Percentiles rank a stretch among this genome's conserved stretches.
Conservation (phyloP, 2,797 vertebrate species). For the Siniperca undulata region DNA sequence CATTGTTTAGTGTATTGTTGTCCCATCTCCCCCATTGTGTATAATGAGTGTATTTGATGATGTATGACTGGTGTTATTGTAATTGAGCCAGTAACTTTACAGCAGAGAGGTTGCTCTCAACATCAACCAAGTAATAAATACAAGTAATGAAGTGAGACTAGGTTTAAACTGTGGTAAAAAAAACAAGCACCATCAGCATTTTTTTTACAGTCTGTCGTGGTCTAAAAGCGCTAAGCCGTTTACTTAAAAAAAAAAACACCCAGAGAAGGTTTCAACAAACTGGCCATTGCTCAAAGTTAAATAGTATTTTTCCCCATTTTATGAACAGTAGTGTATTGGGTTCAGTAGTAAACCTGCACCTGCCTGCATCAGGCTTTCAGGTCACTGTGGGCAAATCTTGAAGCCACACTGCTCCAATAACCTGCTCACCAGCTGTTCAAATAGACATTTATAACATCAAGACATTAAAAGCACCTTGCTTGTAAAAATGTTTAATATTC, state of each 20-base stretch:
- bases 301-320: neutral
- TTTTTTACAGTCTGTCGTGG: neutral
- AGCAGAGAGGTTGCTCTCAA: slow-evolving; percentile 33
- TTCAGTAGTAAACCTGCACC: slow-evolving; percentile 19
- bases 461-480: neutral
- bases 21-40: neutral
- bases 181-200: slow-evolving; percentile 23
- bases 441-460: neutral
- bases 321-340: neutral
- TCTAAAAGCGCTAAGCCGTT: neutral
- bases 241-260: neutral
- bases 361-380: neutral
- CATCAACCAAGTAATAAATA: slow-evolving; percentile 50
- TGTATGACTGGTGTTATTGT: slow-evolving; percentile 35
- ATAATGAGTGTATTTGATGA: slow-evolving; percentile 44
- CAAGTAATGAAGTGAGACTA: slow-evolving; percentile 52
- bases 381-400: neutral
- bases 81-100: slow-evolving; percentile 53
- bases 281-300: neutral
- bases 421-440: neutral
- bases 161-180: slow-evolving; percentile 29
- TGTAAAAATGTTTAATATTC: neutral
- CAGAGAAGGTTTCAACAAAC: neutral
- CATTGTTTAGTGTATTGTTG: neutral
- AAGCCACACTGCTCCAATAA: neutral